Evolutionary conservation across 2,113 vertebrate species (phyloP).

Genomic region (Hippocampus guttulatus): DNA sequence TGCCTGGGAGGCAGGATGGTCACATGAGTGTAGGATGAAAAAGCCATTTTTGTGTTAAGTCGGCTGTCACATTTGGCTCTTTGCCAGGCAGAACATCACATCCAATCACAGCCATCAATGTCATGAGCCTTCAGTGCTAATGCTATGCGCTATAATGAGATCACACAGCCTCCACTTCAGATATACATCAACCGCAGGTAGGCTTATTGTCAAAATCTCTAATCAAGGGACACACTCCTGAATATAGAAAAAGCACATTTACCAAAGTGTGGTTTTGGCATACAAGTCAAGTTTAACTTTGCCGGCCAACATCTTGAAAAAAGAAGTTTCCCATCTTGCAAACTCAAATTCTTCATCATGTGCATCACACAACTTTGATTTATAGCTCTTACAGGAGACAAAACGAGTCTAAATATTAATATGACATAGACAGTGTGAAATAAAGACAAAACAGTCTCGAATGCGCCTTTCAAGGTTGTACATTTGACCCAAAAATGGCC

Average conservation of each 20-base stretch:
- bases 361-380: not conserved
- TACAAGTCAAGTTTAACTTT: no score
- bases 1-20: constrained; percentile 17
- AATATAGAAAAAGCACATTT: no score
- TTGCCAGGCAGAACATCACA: constrained; percentile 43
- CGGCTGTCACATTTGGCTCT: constrained; percentile 47
- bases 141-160: constrained; percentile 27
- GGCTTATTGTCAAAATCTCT: no score
- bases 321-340: no score
- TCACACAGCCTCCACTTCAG: constrained; percentile 1
- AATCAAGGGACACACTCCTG: no score
- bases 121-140: constrained; percentile 27
- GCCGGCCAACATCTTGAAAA: no score
- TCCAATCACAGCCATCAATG: constrained; percentile 35
- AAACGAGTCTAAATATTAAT: not conserved
- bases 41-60: constrained; percentile 43
- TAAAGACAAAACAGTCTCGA: not conserved
- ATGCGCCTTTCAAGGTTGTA: not conserved
- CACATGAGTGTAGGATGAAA: constrained; percentile 43
- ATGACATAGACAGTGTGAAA: not conserved
- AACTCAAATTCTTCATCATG: no score
- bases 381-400: not conserved
- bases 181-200: not conserved
- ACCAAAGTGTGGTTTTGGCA: no score
- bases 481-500: not conserved